Conservation (phyloP, 2,113 vertebrate genomes). For the Cyanocitta stelleri region DNA sequence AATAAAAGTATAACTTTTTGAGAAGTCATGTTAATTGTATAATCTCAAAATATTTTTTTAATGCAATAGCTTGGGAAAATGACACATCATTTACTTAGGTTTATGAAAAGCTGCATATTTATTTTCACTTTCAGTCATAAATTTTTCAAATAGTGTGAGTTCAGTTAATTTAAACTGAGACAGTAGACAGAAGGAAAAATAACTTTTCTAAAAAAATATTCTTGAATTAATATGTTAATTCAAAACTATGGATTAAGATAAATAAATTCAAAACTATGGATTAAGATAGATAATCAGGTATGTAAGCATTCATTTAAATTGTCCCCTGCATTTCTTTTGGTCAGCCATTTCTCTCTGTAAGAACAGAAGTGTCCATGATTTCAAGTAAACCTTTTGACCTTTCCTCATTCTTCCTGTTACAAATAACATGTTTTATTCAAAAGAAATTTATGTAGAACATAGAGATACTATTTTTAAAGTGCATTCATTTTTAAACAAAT, state of each 20-base stretch:
- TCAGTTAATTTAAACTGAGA: background rate
- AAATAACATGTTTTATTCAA: background rate
- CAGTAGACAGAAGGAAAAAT: background rate
- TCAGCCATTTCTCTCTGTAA: background rate
- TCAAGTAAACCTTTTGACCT: background rate
- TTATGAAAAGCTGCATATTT: background rate
- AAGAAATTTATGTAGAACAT: background rate
- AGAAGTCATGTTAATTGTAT: background rate
- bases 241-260: background rate
- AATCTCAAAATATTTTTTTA: background rate
- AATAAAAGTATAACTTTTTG: background rate
- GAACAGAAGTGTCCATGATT: background rate
- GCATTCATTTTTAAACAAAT: background rate
- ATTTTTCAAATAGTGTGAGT: background rate
- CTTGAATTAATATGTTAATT: background rate
- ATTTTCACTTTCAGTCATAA: background rate
- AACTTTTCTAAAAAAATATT: background rate
- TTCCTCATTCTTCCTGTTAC: background rate
- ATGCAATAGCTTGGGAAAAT: background rate
- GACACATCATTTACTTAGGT: background rate
- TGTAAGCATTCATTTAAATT: background rate
- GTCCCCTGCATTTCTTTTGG: background rate
- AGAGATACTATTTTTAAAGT: background rate
- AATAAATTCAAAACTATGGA: background rate
- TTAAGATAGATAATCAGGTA: background rate